These are phyloP conservation scores for Crypturellus tataupa DNA, from an alignment of 2,797 vertebrate species.

Conservation along the genomic window DNA sequence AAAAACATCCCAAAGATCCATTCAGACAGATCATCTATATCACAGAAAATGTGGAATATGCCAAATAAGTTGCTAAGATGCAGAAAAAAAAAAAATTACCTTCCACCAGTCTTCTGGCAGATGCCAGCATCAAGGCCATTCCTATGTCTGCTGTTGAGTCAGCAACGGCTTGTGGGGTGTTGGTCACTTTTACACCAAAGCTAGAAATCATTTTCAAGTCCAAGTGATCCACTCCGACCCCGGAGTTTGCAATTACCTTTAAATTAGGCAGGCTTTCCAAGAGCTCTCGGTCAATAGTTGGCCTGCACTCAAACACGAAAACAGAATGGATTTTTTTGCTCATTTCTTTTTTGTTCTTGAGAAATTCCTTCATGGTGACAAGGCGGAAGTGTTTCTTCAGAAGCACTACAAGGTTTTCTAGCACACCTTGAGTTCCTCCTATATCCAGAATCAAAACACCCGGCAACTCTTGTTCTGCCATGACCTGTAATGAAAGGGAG, in stretches of 20 bases:
- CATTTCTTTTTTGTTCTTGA: slow-evolving; percentile 75
- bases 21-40: not conserved
- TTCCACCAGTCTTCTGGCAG: slow-evolving; percentile 83
- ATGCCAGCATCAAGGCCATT: slow-evolving; percentile 84
- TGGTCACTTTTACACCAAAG: slow-evolving; percentile 84
- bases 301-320: slow-evolving; percentile 74
- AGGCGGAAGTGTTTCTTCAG: slow-evolving; percentile 81
- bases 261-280: slow-evolving; percentile 80
- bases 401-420: slow-evolving; percentile 60
- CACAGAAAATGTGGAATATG: not conserved
- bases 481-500: slow-evolving; percentile 55
- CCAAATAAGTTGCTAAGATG: not conserved
- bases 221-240: slow-evolving; percentile 85
- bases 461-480: slow-evolving; percentile 77
- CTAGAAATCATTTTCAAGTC: slow-evolving; percentile 82
- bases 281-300: slow-evolving; percentile 70
- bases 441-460: slow-evolving; percentile 79
- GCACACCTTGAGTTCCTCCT: slow-evolving; percentile 51
- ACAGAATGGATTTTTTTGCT: slow-evolving; percentile 81
- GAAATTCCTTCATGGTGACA: slow-evolving; percentile 80
- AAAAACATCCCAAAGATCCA: not conserved
- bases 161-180: slow-evolving; percentile 80
- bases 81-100: slow-evolving; percentile 70
- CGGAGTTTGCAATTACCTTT: slow-evolving; percentile 81
- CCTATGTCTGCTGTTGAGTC: slow-evolving; percentile 84